Base-by-base conservation (phyloP, 2,888 invertebrate genomes). In the Prosapia bicincta region DNA sequence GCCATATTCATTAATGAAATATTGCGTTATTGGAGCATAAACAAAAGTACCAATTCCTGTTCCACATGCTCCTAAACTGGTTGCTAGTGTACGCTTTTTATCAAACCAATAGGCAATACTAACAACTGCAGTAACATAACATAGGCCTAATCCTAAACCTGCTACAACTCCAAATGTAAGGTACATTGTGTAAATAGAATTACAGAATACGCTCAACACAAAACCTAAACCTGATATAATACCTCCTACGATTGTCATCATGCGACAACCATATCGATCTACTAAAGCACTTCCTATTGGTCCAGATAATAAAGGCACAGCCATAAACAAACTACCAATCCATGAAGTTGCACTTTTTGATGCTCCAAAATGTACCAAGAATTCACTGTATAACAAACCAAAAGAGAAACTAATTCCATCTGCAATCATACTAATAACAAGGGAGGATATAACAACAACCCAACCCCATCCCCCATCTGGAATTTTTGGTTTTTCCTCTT, bases 391-490 rank as follows among this genome's bases (percentile, higher is more conserved):
- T 9, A 98, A 88, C 23, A 97, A 87, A 0, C 98, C 98, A 84
- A 97, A 97, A 0, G 96, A 95, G 84, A 97, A 96, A 71, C 95
- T 95, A 75, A 97, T 91, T 0, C 98, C 98, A 84, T 98, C 98
- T 54, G 96, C 95, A 70, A 98, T 93, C 86, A 96, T 90, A 24
- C 96, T 96, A 76, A 96, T 91, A 66, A 95, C 84, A 80, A 98
- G 90, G 0, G 96, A 94, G 3, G 96, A 92, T 54, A 93, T 84
- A 0, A 98, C 97, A 0, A 98, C 93, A 24, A 95, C 88, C 96
- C 96, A 96, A 9, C 95, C 95, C 92, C 93, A 95, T 1, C 93
- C 95, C 0, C 94, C 94, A 81, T 95, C 94, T 0, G 94, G 94
- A 67, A 92, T 90, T 66, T 87, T 87, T 0, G 89, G 87, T 80